phyloP scores from a whole-genome alignment of 2,113 vertebrate genomes.

The Malurus alboscapulatus region DNA sequence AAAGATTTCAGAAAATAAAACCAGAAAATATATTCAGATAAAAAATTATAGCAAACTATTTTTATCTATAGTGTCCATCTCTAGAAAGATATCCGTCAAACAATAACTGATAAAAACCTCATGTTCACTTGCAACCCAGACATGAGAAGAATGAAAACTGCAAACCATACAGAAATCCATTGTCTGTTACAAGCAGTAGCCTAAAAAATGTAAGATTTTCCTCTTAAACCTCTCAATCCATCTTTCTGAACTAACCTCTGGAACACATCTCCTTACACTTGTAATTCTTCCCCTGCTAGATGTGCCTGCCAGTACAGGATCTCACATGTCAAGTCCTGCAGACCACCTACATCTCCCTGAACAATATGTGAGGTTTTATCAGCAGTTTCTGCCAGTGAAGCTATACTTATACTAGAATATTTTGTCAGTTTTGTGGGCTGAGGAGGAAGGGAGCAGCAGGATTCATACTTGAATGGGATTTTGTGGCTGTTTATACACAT shows the following conservation, averaged over 20 bases:
- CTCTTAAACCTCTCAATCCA: background rate
- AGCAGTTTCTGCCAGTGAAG: background rate
- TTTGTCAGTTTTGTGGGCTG: background rate
- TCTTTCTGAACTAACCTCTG: conserved; percentile 24
- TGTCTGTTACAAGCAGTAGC: background rate
- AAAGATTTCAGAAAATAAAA: background rate
- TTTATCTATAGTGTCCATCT: background rate
- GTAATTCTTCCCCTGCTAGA: background rate
- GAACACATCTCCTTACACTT: background rate
- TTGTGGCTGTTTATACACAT: background rate
- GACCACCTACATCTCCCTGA: background rate
- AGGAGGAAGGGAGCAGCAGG: background rate
- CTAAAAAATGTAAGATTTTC: background rate
- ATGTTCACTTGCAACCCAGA: background rate
- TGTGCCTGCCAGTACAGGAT: background rate
- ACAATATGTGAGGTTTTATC: background rate
- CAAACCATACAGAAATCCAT: background rate
- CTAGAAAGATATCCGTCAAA: background rate
- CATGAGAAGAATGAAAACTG: background rate
- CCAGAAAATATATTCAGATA: background rate
- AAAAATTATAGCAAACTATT: background rate
- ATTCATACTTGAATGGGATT: background rate
- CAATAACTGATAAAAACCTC: background rate
- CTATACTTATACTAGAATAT: background rate
- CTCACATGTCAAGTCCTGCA: background rate